Base-by-base conservation (phyloP, 2,797 vertebrate species). In the Sus cebifrons region DNA sequence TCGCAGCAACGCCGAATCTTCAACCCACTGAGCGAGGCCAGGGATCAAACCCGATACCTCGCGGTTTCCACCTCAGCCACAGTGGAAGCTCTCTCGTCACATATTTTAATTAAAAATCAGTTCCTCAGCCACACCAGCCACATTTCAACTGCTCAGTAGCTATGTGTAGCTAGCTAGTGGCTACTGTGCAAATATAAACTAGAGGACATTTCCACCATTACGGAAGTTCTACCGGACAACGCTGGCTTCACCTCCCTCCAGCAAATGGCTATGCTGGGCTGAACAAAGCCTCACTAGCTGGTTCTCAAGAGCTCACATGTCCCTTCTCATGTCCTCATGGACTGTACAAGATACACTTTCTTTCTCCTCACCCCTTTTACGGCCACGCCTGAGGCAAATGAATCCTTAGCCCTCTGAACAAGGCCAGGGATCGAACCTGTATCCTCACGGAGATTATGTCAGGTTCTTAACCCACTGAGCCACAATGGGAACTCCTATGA, bases 271-370 rank as follows among this genome's bases (percentile, higher is more conserved):
- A 16, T 1, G 23, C 1, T 54, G 36, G 18, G n/a, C 89, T 86
- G 36, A 67, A 71, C 25, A n/a, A 75, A 65, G n/a, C 32, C 18
- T n/a, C 6, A 1, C 6, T 21, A 12, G 27, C 87, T 90, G 70
- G 9, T 62, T 74, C 25, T 23, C 54, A 82, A 64, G 84, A 62
- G 52, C 9, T 9, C 67, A 84, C 6, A 27, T 0, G 3, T 52
- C 40, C 85, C 7, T 54, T 25, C 17, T 10, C 16, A 15, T 0
- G 20, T 18, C n/a, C 82, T 56, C 23, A 3, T 0, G 18, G 54
- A 17, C 18, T 8, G 12, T 23, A 23, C 0, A 0, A 25, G 52
- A 67, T 2, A 29, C 17, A 16, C 49, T 25, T 40, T 54, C 58
- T 36, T 49, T 49, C 44, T 10, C 44, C 44, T 10, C 44, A 49